A percentile compares a stretch with the other conserved stretches of the same genome.
Evolutionary conservation across 2,113 vertebrate genomes (phyloP).

Genomic region (Chamaetylas fuelleborni): DNA sequence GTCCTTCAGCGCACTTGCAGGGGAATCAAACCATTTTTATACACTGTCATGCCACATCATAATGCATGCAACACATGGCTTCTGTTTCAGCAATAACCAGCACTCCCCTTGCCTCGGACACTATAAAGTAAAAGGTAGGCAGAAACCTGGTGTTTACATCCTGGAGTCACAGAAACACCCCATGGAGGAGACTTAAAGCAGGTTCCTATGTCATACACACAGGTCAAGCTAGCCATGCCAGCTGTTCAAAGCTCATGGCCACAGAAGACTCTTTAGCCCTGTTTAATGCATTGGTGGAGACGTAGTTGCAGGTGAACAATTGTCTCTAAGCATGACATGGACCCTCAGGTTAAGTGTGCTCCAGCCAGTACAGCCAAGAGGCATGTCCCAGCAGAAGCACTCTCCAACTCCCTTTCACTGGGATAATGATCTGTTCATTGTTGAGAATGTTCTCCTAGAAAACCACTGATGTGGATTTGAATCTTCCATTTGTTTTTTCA

Average conservation of each 20-base stretch:
- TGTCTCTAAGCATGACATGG: neutral
- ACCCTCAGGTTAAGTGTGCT: neutral
- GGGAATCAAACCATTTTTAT: neutral
- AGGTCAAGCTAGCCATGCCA: neutral
- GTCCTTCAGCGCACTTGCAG: neutral
- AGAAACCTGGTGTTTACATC: neutral
- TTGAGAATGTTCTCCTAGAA: neutral
- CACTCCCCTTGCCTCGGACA: fast-evolving
- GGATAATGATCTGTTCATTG: neutral
- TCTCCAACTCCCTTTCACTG: neutral
- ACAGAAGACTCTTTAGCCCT: neutral
- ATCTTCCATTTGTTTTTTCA: neutral
- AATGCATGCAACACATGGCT: neutral
- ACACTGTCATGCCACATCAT: too few relatives aligned
- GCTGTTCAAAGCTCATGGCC: neutral
- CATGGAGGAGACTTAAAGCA: neutral
- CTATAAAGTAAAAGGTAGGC: neutral
- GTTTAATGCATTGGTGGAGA: neutral
- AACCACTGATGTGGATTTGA: neutral
- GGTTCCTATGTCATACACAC: neutral
- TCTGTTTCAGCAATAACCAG: neutral
- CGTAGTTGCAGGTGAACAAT: fast-evolving
- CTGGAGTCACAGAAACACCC: neutral
- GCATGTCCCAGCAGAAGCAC: neutral
- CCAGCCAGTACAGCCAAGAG: neutral